These are phyloP conservation scores for Tetragnatha versicolor DNA, from an alignment of 1,140 invertebrate genomes.

Conservation along the genomic window DNA sequence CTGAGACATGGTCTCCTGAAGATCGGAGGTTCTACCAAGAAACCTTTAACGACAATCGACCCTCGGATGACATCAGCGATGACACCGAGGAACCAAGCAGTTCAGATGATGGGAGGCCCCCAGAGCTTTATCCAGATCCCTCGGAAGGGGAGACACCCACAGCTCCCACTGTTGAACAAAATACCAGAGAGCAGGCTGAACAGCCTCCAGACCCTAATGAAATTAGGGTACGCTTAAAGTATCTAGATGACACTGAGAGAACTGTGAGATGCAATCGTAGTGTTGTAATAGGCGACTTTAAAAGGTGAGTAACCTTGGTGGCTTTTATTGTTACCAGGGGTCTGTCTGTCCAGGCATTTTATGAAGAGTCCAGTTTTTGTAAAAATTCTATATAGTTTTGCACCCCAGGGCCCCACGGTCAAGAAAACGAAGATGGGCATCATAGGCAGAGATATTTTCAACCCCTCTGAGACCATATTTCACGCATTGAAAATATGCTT, in stretches of 20 bases:
- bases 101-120: neutral
- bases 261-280: slow-evolving; percentile 77
- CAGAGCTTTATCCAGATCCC: neutral
- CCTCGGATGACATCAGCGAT: neutral
- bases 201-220: slow-evolving; percentile 60
- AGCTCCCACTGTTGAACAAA: neutral
- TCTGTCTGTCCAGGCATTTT: too few relatives aligned
- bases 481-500: too few relatives aligned
- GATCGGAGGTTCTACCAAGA: too few relatives aligned
- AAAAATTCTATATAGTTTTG: too few relatives aligned
- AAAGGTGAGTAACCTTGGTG: slow-evolving; percentile 73
- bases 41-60: neutral
- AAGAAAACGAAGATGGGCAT: too few relatives aligned
- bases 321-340: neutral
- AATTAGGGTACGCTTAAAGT: slow-evolving; percentile 82
- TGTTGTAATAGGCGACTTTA: slow-evolving; percentile 84
- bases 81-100: neutral
- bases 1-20: too few relatives aligned
- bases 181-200: neutral
- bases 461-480: too few relatives aligned
- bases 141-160: neutral
- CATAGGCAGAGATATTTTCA: too few relatives aligned
- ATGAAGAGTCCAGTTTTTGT: too few relatives aligned
- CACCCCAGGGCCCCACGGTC: too few relatives aligned
- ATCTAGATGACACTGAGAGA: slow-evolving; percentile 84